Base-by-base conservation (phyloP, 2,888 invertebrate genomes). In the Melanostoma mellinum region DNA sequence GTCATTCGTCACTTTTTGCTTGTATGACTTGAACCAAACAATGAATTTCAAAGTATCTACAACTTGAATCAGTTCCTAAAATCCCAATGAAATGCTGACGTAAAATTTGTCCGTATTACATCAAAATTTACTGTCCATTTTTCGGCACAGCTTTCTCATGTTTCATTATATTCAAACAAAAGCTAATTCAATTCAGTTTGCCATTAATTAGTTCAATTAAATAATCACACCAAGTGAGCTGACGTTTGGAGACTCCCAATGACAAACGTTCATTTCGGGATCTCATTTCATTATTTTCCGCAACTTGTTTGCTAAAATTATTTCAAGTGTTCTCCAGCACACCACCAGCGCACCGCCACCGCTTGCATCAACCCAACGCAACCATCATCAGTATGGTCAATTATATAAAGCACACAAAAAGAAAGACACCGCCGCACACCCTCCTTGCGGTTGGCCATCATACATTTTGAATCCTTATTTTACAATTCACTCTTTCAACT, bases 151-250 rank as follows among this genome's bases (percentile, higher is more conserved):
- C 44, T 46, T 46, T 20, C 20, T 20, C 30, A 6, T 33, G 10
- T 3, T 8, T 52, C 36, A 46, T 10, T 32, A 42, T 9, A 44
- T 20, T 20, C 20, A 35, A 52, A 33, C 6, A 33, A 55, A 61
- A 5, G 0, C n/a, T 30, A 63, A 30, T 78, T 48, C 60, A 72
- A 81, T 56, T 71, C 8, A 71, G 46, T 67, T 71, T n/a, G 32
- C 30, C 40, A 44, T 56, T 68, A 77, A 77, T 82, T 82, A 68
- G 38, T 56, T 56, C 61, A 77, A 82, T 82, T 81, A 82, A 73
- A 56, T 46, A 82, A 68, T 77, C 50, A 50, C 77, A 77, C 72
- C 72, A 63, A 50, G 4, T 50, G 50, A 72, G 6, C 60, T 44
- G 42, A 33, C 5, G 35, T 36, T 20, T 44, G n/a, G 44, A 68